Percentiles rank a stretch among this genome's conserved stretches.
phyloP scores from a whole-genome alignment of 2,113 vertebrate genomes.

The Gobius niger region DNA sequence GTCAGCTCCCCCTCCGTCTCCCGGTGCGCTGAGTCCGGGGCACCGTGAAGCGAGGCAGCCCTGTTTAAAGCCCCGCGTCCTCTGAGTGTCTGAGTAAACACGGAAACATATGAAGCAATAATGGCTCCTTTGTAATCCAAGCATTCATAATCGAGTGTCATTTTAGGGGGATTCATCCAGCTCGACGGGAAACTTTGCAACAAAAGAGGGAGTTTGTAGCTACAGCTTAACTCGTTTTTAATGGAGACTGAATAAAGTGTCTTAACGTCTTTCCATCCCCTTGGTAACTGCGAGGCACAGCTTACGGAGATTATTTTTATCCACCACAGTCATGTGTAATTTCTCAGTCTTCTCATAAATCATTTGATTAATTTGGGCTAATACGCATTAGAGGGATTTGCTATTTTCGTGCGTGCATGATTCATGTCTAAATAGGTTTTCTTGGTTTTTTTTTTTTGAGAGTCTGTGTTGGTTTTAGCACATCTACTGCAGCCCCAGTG shows the following conservation, averaged over 20 bases:
- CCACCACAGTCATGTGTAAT: not conserved
- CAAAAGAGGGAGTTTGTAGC: not conserved
- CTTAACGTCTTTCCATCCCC: not conserved
- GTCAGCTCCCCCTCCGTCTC: not conserved
- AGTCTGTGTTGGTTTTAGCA: no score
- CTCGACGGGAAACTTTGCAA: not conserved
- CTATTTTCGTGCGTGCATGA: no score
- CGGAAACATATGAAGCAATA: not conserved
- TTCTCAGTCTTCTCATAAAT: no score
- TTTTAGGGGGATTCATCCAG: not conserved
- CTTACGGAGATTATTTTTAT: not conserved
- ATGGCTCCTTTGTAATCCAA: not conserved
- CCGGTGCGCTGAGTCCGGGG: not conserved
- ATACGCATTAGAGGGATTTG: no score
- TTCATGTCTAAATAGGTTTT: no score
- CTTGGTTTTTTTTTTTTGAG: no score
- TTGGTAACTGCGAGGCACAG: not conserved
- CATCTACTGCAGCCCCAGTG: no score
- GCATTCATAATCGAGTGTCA: not conserved
- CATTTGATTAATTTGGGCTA: no score
- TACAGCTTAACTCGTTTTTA: slow-evolving; percentile 1
- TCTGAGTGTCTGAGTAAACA: not conserved
- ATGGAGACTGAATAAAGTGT: not conserved
- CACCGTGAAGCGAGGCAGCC: not conserved
- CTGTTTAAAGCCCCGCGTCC: not conserved